These are phyloP conservation scores for Holacanthella duospinosa DNA, from an alignment of 2,888 invertebrate genomes.

Conservation along the genomic window DNA sequence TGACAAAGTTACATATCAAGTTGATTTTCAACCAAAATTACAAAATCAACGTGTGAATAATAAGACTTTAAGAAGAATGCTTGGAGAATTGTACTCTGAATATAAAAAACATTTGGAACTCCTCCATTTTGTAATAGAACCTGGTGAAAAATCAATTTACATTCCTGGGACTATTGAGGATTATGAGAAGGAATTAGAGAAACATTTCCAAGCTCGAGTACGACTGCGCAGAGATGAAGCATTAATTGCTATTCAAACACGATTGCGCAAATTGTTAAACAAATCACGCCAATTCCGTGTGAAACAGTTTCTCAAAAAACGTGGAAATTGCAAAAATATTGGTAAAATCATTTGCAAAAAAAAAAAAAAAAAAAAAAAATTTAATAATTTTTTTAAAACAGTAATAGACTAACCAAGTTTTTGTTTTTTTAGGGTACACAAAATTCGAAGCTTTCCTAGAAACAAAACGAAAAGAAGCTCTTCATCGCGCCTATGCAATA, in stretches of 20 bases:
- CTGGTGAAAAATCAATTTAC: neutral
- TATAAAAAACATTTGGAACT: neutral
- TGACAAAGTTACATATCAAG: too few relatives aligned
- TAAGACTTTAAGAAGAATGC: neutral
- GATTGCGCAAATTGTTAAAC: too few relatives aligned
- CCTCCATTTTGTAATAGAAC: neutral
- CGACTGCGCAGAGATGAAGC: neutral
- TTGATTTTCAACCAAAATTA: too few relatives aligned
- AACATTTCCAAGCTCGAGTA: neutral
- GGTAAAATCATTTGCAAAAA: too few relatives aligned
- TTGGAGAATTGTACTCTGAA: neutral
- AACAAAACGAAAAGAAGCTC: neutral
- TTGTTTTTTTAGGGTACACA: neutral
- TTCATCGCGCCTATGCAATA: neutral
- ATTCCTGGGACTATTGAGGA: neutral
- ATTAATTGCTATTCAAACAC: neutral
- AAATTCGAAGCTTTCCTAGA: neutral
- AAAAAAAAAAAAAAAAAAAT: neutral
- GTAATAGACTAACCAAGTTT: too few relatives aligned
- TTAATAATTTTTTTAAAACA: neutral
- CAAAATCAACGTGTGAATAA: too few relatives aligned
- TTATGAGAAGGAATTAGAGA: neutral
- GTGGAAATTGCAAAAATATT: neutral
- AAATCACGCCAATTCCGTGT: too few relatives aligned
- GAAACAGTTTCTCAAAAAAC: neutral